A percentile compares a stretch with the other conserved stretches of the same genome.
These are phyloP conservation scores for Tanaodytes sp. DNA, from an alignment of 2,888 invertebrate species.

Conservation along the genomic window DNA sequence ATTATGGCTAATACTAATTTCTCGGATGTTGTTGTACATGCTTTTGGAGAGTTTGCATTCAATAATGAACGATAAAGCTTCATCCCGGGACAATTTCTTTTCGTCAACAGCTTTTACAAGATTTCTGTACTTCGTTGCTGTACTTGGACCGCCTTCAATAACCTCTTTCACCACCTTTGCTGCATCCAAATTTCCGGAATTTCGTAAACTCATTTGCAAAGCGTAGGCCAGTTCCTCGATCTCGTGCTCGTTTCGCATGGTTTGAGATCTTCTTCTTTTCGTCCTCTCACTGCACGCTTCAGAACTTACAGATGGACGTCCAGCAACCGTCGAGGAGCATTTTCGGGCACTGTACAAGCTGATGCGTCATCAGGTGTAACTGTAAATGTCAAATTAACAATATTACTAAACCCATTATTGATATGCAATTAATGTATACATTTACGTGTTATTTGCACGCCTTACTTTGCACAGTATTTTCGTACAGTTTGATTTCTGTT, in stretches of 20 bases:
- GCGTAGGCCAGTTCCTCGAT: slow-evolving; percentile 20
- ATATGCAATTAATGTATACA: not conserved
- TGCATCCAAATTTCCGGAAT: slow-evolving; percentile 24
- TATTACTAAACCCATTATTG: no score
- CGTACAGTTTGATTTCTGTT: no score
- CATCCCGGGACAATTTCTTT: slow-evolving; percentile 13
- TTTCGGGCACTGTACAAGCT: not conserved
- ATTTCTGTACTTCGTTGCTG: slow-evolving; percentile 33
- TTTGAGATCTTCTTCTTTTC: slow-evolving; percentile 7
- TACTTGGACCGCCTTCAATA: slow-evolving; percentile 14
- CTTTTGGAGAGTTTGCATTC: slow-evolving; percentile 25
- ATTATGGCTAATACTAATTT: not conserved
- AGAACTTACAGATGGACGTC: slow-evolving; percentile 13
- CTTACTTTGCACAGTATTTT: slow-evolving; percentile 1
- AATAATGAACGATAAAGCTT: slow-evolving; percentile 39
- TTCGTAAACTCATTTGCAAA: slow-evolving; percentile 24
- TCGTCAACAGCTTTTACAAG: slow-evolving; percentile 4
- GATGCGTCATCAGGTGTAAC: no score
- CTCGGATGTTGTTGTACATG: slow-evolving; percentile 11
- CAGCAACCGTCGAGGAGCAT: not conserved
- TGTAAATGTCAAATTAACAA: no score
- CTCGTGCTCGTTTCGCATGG: slow-evolving; percentile 18
- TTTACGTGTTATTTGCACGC: not conserved
- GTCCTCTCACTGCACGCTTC: slow-evolving; percentile 3
- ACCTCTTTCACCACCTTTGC: slow-evolving; percentile 22